phyloP scores from a whole-genome alignment of 2,888 invertebrate genomes.

The Trichogramma dendrolimi region DNA sequence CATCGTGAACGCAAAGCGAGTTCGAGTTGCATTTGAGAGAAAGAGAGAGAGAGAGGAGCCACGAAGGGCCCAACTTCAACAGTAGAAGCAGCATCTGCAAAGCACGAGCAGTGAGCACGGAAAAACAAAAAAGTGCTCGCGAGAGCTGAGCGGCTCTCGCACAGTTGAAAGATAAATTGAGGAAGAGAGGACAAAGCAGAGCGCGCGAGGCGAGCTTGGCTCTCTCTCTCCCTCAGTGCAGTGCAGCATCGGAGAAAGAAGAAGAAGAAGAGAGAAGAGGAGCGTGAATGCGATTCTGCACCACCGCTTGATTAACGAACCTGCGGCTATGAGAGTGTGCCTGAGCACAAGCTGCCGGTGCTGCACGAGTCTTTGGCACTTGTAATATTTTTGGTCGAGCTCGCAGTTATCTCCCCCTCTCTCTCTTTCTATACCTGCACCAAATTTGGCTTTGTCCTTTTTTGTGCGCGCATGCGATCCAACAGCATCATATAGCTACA shows the following conservation, averaged over 20 bases:
- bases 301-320: conserved; percentile 25
- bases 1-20: neutral
- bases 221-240: neutral
- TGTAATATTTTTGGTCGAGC: neutral
- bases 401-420: conserved; percentile 2
- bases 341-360: too few species aligned
- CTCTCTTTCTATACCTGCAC: neutral
- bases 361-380: neutral
- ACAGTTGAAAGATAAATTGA: neutral
- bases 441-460: neutral
- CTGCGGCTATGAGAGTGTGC: neutral
- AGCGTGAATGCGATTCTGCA: neutral
- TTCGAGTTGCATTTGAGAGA: neutral
- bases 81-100: too few species aligned
- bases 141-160: too few species aligned
- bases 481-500: neutral
- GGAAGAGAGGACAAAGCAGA: too few species aligned
- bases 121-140: conserved; percentile 19
- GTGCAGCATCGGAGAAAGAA: too few species aligned
- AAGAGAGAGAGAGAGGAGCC: conserved; percentile 1
- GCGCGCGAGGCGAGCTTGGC: neutral
- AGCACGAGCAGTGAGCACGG: neutral
- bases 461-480: neutral
- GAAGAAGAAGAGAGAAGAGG: neutral
- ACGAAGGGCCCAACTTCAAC: neutral